A percentile compares a stretch with the other conserved stretches of the same genome.
phyloP scores from a whole-genome alignment of 2,888 invertebrate genomes.

The Pollenia amentaria region DNA sequence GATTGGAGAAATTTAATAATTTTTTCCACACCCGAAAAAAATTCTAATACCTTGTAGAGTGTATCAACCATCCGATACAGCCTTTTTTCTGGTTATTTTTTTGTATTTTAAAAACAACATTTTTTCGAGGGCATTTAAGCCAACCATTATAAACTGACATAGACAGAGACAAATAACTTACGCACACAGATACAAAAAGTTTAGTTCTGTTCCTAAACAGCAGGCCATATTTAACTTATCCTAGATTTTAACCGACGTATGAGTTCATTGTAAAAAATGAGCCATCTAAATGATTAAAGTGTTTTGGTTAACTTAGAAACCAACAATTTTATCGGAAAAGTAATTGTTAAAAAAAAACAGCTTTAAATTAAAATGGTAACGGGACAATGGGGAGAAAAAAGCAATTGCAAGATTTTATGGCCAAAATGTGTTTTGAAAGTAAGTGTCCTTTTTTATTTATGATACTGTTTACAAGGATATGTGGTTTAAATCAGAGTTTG shows the following conservation, averaged over 20 bases:
- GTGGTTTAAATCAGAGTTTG: too few relatives aligned
- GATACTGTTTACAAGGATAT: too few relatives aligned
- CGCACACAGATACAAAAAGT: neutral
- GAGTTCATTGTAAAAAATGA: constrained; percentile 19
- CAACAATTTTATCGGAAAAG: neutral
- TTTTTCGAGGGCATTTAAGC: constrained; percentile 38
- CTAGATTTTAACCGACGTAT: neutral
- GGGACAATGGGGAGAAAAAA: neutral
- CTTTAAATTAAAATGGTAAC: constrained; percentile 7
- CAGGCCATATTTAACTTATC: constrained; percentile 13
- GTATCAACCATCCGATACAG: too few relatives aligned
- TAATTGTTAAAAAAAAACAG: neutral
- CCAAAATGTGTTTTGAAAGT: neutral
- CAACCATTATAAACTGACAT: constrained; percentile 54
- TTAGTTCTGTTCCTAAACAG: neutral
- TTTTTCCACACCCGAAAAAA: too few relatives aligned
- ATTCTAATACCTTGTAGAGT: too few relatives aligned
- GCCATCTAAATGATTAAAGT: constrained; percentile 7
- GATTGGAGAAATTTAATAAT: too few relatives aligned
- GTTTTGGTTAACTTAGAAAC: neutral
- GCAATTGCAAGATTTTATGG: constrained; percentile 2
- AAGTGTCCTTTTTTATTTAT: too few relatives aligned
- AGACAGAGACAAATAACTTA: neutral
- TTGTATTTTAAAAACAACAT: neutral
- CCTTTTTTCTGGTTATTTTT: neutral